Evolutionary conservation across 2,797 vertebrate species (phyloP), one percentile per base, ranked within the genome.

Genomic region (Danio tinwini): DNA sequence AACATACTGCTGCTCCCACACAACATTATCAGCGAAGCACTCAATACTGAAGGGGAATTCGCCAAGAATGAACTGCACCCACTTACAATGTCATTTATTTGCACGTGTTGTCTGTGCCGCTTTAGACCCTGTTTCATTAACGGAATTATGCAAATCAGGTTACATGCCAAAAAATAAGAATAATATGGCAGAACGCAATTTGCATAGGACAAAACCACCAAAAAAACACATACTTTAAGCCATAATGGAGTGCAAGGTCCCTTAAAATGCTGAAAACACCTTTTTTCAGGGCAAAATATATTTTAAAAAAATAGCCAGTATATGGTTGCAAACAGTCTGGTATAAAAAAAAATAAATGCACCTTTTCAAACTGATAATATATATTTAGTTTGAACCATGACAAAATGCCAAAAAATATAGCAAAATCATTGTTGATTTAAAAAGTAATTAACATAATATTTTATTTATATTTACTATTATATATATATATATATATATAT

Each of bases 111-210:
- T 39, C 72, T 74, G 55, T 16, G 6, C 72, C 61, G 45, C 40
- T 61, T 74, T 74, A 62, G 14, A 5, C 10, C 29, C 40, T 8
- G 40, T 61, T 62, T 62, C 55, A 17, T 55, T 62, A 62, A 39
- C 50, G 59, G 12, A 61, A 74, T 62, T 50, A 74, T 74, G 44
- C 29, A 63, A 63, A 74, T 63, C 29, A 19, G 44, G 16, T 62
- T 39, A 19, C 3, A 1, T 11, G 9, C 13, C 6, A 74, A 52
- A 63, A 12, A 47, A 21, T 42, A 16, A 50, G 21, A n/a, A 12
- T 0, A 45, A 4, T 16, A 45, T 12, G 11, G 39, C 1, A 1
- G 5, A 16, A 56, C 11, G 37, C n/a, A 19, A 13, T 47, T 59
- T 45, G 40, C 70, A 73, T 40, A 21, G 6, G 37, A 59, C 8